Evolutionary conservation across 2,797 vertebrate genomes (phyloP), one percentile per base, ranked within the genome.

Genomic region (Protosalanx chinensis): DNA sequence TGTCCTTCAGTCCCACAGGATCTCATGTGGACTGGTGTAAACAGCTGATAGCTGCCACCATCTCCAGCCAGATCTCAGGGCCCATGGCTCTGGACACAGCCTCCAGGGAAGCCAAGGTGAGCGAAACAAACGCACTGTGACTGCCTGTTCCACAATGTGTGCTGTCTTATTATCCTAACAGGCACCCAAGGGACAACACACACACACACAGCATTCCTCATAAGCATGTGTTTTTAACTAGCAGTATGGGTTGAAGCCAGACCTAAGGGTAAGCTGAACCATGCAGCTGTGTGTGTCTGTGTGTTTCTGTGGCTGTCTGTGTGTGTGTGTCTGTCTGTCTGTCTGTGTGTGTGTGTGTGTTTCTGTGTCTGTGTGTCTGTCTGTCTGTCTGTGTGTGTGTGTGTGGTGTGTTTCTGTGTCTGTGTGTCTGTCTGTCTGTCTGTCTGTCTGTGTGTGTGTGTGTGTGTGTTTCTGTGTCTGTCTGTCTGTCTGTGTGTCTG

Each of bases 21-120:
- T 98, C 95, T 58, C 97, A 99, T 63, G 97, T 99, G 73, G 97
- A 99, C 80, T 99, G 97, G 97, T 99, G 97, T 85, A 98, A 98
- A 89, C 96, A 99, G 89, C 92, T 99, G 69, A 98, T 98, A 30
- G 97, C 97, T 71, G 97, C 97, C 68, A 98, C 97, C 76, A 95
- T 99, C 90, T 96, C 95, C 80, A 98, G 94, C 87, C 97, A 98
- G 90, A 95, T 97, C 88, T 94, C 95, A 29, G 64, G 91, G 90
- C 27, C 93, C 51, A 88, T 91, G 72, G 88, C 92, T 1, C 76
- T 92, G 29, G 88, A 90, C 10, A 4, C 66, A 80, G 70, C 91
- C 51, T 90, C 80, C 86, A 91, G 94, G 78, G 96, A 98, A 68
- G 92, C 86, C 80, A 94, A 93, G 94, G 96, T 98, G 91, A 33